Evolutionary conservation across 2,113 vertebrate genomes (phyloP).

Genomic region (Pituophis catenifer): DNA sequence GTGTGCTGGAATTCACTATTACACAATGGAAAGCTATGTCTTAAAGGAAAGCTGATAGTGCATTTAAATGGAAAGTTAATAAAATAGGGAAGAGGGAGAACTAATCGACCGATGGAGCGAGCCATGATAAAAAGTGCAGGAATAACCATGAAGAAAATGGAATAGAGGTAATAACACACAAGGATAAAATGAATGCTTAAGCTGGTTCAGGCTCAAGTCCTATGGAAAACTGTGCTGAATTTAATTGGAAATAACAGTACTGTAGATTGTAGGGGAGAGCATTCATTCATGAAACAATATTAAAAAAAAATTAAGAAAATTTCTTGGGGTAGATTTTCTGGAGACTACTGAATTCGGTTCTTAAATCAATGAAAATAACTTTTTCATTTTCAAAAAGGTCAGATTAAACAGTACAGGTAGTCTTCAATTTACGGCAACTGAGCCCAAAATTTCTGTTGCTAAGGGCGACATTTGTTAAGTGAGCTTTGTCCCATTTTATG

Average conservation of each 20-base stretch:
- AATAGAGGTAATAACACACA: not conserved
- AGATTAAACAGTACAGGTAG: not conserved
- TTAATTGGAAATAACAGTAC: conserved; percentile 1
- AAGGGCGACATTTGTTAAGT: no score
- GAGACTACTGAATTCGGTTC: not conserved
- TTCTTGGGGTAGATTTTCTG: not conserved
- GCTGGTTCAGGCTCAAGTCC: accelerated
- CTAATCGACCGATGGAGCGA: conserved; percentile 36
- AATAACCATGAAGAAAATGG: conserved; percentile 18
- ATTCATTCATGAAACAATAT: not conserved
- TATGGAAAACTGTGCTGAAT: not conserved
- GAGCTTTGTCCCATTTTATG: no score
- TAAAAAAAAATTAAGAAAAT: not conserved
- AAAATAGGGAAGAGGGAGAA: conserved; percentile 34
- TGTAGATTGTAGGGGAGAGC: not conserved
- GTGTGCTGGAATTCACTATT: conserved; percentile 48
- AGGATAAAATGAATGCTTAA: conserved; percentile 29
- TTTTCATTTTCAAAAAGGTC: not conserved
- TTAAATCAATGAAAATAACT: not conserved
- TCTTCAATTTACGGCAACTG: no score
- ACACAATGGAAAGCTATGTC: conserved; percentile 49
- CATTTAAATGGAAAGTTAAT: conserved; percentile 54
- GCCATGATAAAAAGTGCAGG: conserved; percentile 13
- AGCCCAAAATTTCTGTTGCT: no score
- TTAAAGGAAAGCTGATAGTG: conserved; percentile 42